These are phyloP conservation scores for Chelonia mydas DNA, from an alignment of 2,797 vertebrate genomes.

Conservation along the genomic window DNA sequence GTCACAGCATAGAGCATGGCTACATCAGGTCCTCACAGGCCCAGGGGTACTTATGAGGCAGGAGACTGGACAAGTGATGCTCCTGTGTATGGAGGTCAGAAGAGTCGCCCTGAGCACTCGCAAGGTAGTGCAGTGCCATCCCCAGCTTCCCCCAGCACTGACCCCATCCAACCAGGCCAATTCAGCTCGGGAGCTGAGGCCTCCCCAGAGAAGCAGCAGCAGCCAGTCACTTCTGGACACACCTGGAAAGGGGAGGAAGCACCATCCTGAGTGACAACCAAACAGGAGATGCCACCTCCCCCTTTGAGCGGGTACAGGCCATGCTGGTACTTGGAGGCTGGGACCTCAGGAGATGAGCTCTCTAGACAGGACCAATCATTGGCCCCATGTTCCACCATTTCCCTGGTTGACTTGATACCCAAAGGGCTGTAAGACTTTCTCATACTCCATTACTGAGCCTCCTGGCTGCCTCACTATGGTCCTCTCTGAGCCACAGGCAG, in stretches of 20 bases:
- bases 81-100: background rate
- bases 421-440: background rate
- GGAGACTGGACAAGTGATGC: background rate
- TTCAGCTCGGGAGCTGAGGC: background rate
- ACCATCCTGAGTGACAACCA: background rate
- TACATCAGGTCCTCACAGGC: background rate
- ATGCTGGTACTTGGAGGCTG: background rate
- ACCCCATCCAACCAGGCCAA: background rate
- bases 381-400: background rate
- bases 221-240: background rate
- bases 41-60: background rate
- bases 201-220: background rate
- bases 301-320: background rate
- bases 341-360: background rate
- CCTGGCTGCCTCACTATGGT: background rate
- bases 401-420: background rate
- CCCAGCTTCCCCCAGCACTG: background rate
- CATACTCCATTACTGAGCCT: background rate
- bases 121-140: background rate
- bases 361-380: background rate
- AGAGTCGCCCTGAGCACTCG: background rate
- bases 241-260: fast-evolving
- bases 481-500: background rate
- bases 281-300: background rate
- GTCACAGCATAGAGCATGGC: background rate